Conservation (phyloP, 2,113 vertebrate species). For the Hemibagrus wyckioides region DNA sequence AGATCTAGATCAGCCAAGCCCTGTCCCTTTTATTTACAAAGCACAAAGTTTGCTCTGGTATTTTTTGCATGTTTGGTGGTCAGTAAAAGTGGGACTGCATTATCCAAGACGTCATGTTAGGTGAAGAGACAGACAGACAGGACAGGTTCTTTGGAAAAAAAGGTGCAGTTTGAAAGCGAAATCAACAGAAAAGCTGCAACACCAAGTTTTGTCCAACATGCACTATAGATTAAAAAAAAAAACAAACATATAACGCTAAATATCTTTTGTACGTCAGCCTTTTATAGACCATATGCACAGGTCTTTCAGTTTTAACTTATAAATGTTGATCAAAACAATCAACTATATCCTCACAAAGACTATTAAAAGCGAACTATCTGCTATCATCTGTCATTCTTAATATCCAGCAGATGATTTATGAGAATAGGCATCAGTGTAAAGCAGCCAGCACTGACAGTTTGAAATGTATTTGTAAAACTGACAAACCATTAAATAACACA, state of each 20-base stretch:
- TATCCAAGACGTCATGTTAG: constrained; percentile 66
- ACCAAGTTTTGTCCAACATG: constrained; percentile 48
- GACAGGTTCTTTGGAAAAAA: constrained; percentile 62
- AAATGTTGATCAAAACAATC: not conserved
- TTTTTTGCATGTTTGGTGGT: constrained; percentile 74
- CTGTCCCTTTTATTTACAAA: constrained; percentile 64
- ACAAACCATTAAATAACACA: constrained; percentile 60
- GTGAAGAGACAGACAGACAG: constrained; percentile 66
- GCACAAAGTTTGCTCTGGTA: constrained; percentile 65
- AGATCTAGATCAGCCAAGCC: constrained; percentile 67
- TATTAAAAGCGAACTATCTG: not conserved
- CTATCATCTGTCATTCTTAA: not conserved
- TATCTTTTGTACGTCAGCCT: not conserved
- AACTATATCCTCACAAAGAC: not conserved
- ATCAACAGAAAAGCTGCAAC: constrained; percentile 65
- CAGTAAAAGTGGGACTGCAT: constrained; percentile 63
- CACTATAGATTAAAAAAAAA: constrained; percentile 23
- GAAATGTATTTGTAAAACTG: constrained; percentile 10
- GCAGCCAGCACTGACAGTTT: constrained; percentile 17
- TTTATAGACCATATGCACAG: constrained; percentile 5
- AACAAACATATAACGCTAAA: not conserved
- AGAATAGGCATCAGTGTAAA: not conserved
- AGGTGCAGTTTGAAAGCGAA: constrained; percentile 68
- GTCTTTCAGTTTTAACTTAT: not conserved
- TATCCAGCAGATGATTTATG: not conserved